phyloP scores from a whole-genome alignment of 2,888 invertebrate species.

The Athalia cordata region DNA sequence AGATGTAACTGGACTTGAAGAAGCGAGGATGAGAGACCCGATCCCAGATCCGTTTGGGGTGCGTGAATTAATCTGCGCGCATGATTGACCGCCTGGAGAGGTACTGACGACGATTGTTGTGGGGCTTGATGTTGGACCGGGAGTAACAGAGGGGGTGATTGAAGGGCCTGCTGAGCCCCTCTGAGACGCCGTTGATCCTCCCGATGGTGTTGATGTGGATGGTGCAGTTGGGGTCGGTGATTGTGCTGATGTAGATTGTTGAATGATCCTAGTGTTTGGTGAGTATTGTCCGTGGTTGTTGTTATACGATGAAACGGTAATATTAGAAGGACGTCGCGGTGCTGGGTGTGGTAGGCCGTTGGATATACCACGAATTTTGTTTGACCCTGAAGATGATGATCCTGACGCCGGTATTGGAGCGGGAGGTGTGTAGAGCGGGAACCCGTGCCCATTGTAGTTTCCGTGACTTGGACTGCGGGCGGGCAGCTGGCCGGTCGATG shows the following conservation, averaged over 20 bases:
- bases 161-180: not conserved
- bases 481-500: slow-evolving; percentile 57
- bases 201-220: slow-evolving; percentile 25
- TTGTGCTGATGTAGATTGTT: slow-evolving; percentile 50
- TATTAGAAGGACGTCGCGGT: slow-evolving; percentile 76
- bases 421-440: slow-evolving; percentile 78
- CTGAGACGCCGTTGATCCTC: slow-evolving; percentile 4
- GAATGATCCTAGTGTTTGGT: slow-evolving; percentile 48
- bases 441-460: slow-evolving; percentile 68
- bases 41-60: slow-evolving; percentile 50
- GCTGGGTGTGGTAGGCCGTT: slow-evolving; percentile 67
- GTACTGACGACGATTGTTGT: not conserved
- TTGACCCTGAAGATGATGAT: slow-evolving; percentile 62
- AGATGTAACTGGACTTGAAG: slow-evolving; percentile 9
- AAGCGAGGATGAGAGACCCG: not conserved
- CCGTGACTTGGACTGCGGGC: slow-evolving; percentile 66
- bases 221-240: slow-evolving; percentile 46
- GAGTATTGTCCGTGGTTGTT: slow-evolving; percentile 54
- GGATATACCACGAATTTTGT: slow-evolving; percentile 69
- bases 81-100: not conserved
- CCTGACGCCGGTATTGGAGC: slow-evolving; percentile 70
- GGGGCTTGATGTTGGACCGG: slow-evolving; percentile 49
- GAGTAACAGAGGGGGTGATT: slow-evolving; percentile 31
- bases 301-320: slow-evolving; percentile 76
- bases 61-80: not conserved